Evolutionary conservation across 2,113 vertebrate genomes (phyloP), one percentile per base, ranked within the genome.

Genomic region (Eclectus roratus): DNA sequence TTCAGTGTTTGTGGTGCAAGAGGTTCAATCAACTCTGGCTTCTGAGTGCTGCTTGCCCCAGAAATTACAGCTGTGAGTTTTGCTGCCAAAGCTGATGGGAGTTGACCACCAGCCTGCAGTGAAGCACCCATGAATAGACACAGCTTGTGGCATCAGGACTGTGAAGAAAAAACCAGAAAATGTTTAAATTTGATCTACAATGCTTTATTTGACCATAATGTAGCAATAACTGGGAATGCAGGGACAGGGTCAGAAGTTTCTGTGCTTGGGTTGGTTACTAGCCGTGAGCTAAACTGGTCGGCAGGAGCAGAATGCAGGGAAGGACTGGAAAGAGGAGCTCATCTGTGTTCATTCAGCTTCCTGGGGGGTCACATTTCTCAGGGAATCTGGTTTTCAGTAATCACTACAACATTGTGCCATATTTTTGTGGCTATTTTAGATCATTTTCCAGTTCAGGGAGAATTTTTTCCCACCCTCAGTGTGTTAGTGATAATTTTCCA

Each of bases 401-500:
- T 90, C 64, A 44, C 52, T 5, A 6, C 55, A 35, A 61, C 18
- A 12, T 14, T 46, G 25, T 52, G 72, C 61, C 55, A 17, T 39
- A 18, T 71, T 96, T 91, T 76, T 50, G 31, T 2, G 1, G 16
- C 82, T 94, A 71, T 93, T 96, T 92, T 84, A 68, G 69, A 82
- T 90, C 6, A 14, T 56, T 76, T 90, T 82, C 58, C 56, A 56
- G 13, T 58, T 80, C 9, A 1, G 9, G 17, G 25, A 33, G 5
- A 13, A 7, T 33, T 61, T 73, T 63, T 43, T 41, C 17, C 13
- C 52, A 33, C 64, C 41, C 20, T n/a, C 37, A 65, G 9, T 69
- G 52, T 76, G 44, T 81, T 85, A 73, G 71, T 78, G 85, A 90
- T 95, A 61, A 79, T 96, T 93, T 94, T 93, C 88, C 91, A 85